Percentiles rank a stretch among this genome's conserved stretches.
phyloP scores from a whole-genome alignment of 2,797 vertebrate genomes.

The Pseudomugil tenellus region DNA sequence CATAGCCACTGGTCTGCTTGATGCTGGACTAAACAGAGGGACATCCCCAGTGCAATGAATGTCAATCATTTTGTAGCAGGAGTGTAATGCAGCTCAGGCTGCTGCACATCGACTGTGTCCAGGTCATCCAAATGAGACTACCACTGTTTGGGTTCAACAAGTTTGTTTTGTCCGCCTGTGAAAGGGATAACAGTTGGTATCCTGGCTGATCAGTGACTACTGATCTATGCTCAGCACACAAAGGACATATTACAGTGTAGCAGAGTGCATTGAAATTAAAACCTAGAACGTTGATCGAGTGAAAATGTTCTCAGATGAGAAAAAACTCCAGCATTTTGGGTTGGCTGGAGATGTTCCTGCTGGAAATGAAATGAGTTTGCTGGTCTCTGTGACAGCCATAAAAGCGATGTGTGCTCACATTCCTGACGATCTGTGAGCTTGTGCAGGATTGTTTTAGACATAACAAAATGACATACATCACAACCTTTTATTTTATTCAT shows the following conservation, averaged over 20 bases:
- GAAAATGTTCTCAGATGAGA: background rate
- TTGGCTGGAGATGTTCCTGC: background rate
- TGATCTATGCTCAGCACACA: background rate
- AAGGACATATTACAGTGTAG: background rate
- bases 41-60: background rate
- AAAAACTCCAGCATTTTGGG: background rate
- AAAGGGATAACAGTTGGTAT: background rate
- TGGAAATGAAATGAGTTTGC: background rate
- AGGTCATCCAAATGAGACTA: background rate
- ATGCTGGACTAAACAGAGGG: conserved; percentile 2
- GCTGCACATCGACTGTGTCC: background rate
- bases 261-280: background rate
- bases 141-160: background rate
- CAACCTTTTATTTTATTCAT: background rate
- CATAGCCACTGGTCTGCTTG: conserved; percentile 4
- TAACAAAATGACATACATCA: background rate
- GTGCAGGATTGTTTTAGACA: background rate
- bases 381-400: background rate
- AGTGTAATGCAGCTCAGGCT: background rate
- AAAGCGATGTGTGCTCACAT: too few relatives aligned
- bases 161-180: background rate
- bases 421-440: background rate
- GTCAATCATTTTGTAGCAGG: conserved; percentile 7
- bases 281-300: background rate
- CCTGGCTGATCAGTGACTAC: background rate